Conservation (phyloP, 2,113 vertebrate genomes). For the Spheniscus mendiculus region DNA sequence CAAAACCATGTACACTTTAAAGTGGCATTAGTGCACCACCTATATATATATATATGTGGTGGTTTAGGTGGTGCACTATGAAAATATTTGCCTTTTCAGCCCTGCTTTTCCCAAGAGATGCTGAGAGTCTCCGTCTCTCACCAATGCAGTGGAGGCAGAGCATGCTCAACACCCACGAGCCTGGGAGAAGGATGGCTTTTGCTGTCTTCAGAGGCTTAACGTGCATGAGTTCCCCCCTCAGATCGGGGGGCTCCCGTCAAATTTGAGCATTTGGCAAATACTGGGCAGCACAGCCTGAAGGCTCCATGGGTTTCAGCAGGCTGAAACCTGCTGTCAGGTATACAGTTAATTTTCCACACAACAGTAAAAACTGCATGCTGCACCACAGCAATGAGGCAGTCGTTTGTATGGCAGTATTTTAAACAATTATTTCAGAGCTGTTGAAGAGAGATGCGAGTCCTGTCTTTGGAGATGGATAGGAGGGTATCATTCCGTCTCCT, state of each 20-base stretch:
- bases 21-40: neutral
- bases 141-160: neutral
- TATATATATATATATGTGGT: neutral
- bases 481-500: neutral
- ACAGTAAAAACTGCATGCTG: neutral
- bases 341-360: neutral
- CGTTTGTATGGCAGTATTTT: fast-evolving
- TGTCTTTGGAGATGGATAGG: neutral
- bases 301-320: neutral
- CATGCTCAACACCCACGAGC: neutral
- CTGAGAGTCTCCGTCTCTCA: neutral
- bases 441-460: neutral
- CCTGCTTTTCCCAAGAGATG: neutral
- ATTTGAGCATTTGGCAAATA: neutral
- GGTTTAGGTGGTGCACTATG: neutral
- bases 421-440: neutral
- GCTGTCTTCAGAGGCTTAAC: neutral
- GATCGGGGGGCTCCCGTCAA: neutral
- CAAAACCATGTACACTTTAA: neutral
- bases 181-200: neutral
- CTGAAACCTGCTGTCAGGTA: neutral
- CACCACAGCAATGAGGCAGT: neutral
- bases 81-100: neutral
- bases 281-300: neutral
- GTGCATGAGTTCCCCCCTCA: neutral